Evolutionary conservation across 2,888 invertebrate species (phyloP).

Genomic region (Drosophila heteroneura): DNA sequence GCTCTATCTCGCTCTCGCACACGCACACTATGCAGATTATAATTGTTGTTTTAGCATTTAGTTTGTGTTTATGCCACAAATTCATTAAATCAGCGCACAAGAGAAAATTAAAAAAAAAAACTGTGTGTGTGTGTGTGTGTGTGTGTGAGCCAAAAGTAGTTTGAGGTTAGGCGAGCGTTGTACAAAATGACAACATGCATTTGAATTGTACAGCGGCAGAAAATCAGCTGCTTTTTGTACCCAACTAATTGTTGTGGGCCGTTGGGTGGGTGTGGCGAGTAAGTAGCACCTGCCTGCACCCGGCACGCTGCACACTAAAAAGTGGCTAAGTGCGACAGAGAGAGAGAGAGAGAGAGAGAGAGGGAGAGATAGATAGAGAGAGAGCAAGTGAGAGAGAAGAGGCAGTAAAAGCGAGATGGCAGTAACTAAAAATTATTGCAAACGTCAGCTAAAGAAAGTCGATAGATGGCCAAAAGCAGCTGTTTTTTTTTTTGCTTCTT

Average conservation of each 20-base stretch:
- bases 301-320: conserved; percentile 12
- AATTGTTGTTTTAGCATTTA: conserved; percentile 25
- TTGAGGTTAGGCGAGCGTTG: conserved; percentile 61
- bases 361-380: neutral
- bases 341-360: neutral
- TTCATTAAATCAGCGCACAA: conserved; percentile 41
- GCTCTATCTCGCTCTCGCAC: conserved; percentile 3
- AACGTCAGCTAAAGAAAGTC: conserved; percentile 72
- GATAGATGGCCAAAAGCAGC: conserved; percentile 37
- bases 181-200: conserved; percentile 57
- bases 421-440: conserved; percentile 46
- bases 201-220: conserved; percentile 30
- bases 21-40: conserved; percentile 11
- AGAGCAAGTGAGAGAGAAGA: neutral
- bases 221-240: conserved; percentile 60
- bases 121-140: conserved; percentile 7
- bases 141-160: conserved; percentile 43
- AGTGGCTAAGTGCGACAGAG: neutral
- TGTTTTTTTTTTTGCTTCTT: conserved; percentile 19
- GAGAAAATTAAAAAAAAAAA: conserved; percentile 36
- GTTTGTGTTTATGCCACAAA: conserved; percentile 50
- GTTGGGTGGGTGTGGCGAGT: conserved; percentile 22
- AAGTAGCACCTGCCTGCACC: conserved; percentile 21
- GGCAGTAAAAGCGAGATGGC: conserved; percentile 14
- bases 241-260: neutral